These are phyloP conservation scores for Centropyge bicolor DNA, from an alignment of 2,797 vertebrate species.

Conservation along the genomic window DNA sequence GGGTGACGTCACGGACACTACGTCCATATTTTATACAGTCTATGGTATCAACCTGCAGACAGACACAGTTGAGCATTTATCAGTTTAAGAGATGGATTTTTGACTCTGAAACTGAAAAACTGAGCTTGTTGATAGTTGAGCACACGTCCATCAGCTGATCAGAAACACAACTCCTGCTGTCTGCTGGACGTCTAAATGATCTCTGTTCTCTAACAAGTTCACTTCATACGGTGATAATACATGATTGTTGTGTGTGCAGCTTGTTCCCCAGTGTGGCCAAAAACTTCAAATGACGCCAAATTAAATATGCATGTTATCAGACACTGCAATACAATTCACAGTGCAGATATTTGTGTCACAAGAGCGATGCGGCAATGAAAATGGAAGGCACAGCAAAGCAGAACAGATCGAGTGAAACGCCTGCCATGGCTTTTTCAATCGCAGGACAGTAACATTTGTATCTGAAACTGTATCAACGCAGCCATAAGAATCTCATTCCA, in stretches of 20 bases:
- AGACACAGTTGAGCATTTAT: neutral
- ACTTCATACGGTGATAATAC: neutral
- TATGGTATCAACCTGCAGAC: no score
- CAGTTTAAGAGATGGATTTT: neutral
- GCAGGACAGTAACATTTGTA: conserved; percentile 18
- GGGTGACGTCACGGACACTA: no score
- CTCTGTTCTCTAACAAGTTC: neutral
- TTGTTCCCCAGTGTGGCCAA: neutral
- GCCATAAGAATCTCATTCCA: conserved; percentile 10
- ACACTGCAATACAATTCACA: neutral
- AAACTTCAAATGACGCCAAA: neutral
- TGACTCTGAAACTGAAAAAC: neutral
- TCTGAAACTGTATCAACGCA: conserved; percentile 21
- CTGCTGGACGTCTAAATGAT: neutral
- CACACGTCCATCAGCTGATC: neutral
- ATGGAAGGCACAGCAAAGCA: conserved; percentile 17
- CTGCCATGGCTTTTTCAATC: conserved; percentile 13
- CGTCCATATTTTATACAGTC: no score
- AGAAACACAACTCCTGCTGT: neutral
- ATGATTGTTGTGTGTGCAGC: neutral
- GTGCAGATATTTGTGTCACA: conserved; percentile 8
- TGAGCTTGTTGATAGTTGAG: neutral
- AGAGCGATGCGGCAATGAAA: conserved; percentile 23
- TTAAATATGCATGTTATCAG: neutral
- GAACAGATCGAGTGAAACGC: conserved; percentile 19